Conservation (phyloP, 2,888 invertebrate species). For the Leucoma salicis region DNA sequence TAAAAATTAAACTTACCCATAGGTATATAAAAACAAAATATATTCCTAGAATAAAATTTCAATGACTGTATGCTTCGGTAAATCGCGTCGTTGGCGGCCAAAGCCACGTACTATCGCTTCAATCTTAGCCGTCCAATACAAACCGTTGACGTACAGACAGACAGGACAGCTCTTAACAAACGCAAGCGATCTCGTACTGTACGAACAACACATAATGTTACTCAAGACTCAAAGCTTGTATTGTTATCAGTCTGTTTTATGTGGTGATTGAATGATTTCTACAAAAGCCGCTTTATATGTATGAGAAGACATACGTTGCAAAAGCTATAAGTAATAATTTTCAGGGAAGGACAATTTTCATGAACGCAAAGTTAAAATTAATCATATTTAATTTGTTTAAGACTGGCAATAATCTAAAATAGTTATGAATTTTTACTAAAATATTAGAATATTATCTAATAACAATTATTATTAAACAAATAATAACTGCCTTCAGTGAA, state of each 20-base stretch:
- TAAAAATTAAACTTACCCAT: too few relatives aligned
- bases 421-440: too few relatives aligned
- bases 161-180: conserved; percentile 65
- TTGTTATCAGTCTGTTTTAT: conserved; percentile 38
- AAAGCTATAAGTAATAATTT: too few relatives aligned
- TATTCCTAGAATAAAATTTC: conserved; percentile 34
- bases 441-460: too few relatives aligned
- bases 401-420: too few relatives aligned
- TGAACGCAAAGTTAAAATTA: too few relatives aligned
- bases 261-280: conserved; percentile 28
- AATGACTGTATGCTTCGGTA: conserved; percentile 28
- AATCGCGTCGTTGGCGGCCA: conserved; percentile 61
- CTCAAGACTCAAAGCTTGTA: conserved; percentile 27
- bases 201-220: conserved; percentile 47
- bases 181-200: conserved; percentile 71
- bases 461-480: too few relatives aligned
- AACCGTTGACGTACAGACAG: conserved; percentile 65
- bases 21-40: conserved; percentile 3
- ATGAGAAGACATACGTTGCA: conserved; percentile 13
- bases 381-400: too few relatives aligned
- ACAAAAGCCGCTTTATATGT: conserved; percentile 17
- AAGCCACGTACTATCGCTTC: conserved; percentile 55
- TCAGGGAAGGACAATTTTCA: too few relatives aligned
- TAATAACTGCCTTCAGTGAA: too few relatives aligned
- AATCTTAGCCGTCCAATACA: conserved; percentile 66